Percentiles rank a stretch among this genome's conserved stretches.
Evolutionary conservation across 1,140 invertebrate genomes (phyloP).

Genomic region (Micrasema longulum): DNA sequence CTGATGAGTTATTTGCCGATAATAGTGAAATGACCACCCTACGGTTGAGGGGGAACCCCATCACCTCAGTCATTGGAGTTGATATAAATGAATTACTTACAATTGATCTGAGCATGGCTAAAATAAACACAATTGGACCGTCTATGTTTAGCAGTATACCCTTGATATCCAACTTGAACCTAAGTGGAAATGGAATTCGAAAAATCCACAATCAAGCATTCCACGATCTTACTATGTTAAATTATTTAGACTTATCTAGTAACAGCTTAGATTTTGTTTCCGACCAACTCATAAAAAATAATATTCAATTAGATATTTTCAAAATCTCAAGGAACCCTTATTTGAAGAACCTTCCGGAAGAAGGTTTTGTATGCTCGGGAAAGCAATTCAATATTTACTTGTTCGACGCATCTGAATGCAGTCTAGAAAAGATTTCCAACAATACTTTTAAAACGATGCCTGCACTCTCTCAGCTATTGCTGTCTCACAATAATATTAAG

Average conservation of each 20-base stretch:
- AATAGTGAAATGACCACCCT: slow-evolving; percentile 72
- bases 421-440: slow-evolving; percentile 70
- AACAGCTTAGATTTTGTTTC: slow-evolving; percentile 74
- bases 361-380: slow-evolving; percentile 69
- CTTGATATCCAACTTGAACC: slow-evolving; percentile 71
- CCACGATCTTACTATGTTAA: slow-evolving; percentile 70
- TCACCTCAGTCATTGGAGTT: slow-evolving; percentile 67
- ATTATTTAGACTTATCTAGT: slow-evolving; percentile 76
- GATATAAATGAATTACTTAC: slow-evolving; percentile 69
- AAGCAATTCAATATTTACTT: slow-evolving; percentile 73
- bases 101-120: slow-evolving; percentile 74
- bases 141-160: slow-evolving; percentile 74
- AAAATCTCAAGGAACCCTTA: slow-evolving; percentile 75
- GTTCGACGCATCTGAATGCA: slow-evolving; percentile 77
- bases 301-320: slow-evolving; percentile 75
- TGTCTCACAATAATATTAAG: slow-evolving; percentile 73
- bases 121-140: slow-evolving; percentile 72
- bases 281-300: slow-evolving; percentile 74
- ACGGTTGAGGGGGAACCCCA: slow-evolving; percentile 70
- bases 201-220: slow-evolving; percentile 77
- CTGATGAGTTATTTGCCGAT: slow-evolving; percentile 70
- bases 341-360: slow-evolving; percentile 71
- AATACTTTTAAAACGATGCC: slow-evolving; percentile 76
- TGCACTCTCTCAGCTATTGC: slow-evolving; percentile 71
- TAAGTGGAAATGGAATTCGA: slow-evolving; percentile 74